Conservation (phyloP, 2,797 vertebrate genomes). For the Cryptoprocta ferox region DNA sequence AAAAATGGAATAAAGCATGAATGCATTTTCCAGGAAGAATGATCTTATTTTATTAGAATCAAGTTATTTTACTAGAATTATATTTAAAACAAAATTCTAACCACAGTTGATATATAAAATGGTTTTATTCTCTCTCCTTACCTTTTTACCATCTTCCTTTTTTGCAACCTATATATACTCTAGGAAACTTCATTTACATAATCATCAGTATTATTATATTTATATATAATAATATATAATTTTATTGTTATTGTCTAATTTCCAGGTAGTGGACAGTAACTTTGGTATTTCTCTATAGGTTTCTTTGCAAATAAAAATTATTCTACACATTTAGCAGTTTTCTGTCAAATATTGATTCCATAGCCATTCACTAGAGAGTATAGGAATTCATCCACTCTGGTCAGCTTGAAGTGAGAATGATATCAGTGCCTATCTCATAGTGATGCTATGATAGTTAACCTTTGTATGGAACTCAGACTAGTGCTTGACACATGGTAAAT, state of each 20-base stretch:
- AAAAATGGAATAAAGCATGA: not conserved
- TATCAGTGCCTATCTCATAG: not conserved
- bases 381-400: not conserved
- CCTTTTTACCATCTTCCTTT: not conserved
- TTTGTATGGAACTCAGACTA: not conserved
- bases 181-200: not conserved
- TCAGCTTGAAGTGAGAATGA: not conserved
- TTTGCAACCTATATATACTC: not conserved
- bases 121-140: not conserved
- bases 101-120: not conserved
- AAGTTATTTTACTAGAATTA: not conserved
- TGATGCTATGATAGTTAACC: not conserved
- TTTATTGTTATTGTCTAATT: not conserved
- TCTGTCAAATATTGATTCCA: not conserved
- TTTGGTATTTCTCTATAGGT: not conserved
- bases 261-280: not conserved
- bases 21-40: not conserved
- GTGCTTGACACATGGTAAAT: not conserved
- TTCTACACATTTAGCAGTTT: not conserved
- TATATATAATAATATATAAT: not conserved
- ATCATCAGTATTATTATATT: not conserved
- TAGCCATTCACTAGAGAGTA: not conserved
- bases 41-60: not conserved
- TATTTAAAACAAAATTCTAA: conserved; percentile 2
- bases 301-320: conserved; percentile 6